These are phyloP conservation scores for Andrena chrysosceles DNA, from an alignment of 2,888 invertebrate genomes.

Conservation along the genomic window DNA sequence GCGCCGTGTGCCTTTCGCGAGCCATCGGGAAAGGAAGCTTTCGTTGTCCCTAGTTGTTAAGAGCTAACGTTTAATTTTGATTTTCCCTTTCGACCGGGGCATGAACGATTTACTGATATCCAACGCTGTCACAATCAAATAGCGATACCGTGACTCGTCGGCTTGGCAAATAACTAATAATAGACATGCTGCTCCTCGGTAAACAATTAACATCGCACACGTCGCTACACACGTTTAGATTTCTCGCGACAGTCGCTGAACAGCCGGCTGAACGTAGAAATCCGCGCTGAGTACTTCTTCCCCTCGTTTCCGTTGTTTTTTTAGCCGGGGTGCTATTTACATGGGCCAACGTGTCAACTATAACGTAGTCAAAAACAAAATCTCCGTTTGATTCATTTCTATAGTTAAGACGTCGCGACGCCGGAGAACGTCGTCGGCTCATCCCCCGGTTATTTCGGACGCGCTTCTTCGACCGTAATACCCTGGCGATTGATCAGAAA, in stretches of 20 bases:
- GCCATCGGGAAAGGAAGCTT: constrained; percentile 3
- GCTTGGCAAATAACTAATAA: constrained; percentile 50
- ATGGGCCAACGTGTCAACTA: constrained; percentile 57
- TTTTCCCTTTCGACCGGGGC: not conserved
- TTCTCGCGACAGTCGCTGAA: constrained; percentile 28
- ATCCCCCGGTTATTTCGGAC: constrained; percentile 35
- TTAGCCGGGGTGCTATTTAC: constrained; percentile 65
- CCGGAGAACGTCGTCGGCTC: constrained; percentile 19
- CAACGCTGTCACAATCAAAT: not conserved
- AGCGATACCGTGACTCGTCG: constrained; percentile 46
- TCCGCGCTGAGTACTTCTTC: constrained; percentile 7
- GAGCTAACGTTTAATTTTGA: constrained; percentile 16
- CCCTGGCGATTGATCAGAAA: not conserved
- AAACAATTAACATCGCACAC: constrained; percentile 52
- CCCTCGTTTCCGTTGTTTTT: not conserved
- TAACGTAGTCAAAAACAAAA: constrained; percentile 57
- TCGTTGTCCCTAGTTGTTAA: constrained; percentile 26
- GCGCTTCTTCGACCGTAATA: not conserved
- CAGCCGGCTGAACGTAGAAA: constrained; percentile 15
- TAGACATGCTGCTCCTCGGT: constrained; percentile 27
- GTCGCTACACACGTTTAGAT: constrained; percentile 43
- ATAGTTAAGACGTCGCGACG: constrained; percentile 57
- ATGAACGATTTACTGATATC: constrained; percentile 12
- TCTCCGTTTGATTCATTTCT: constrained; percentile 70
- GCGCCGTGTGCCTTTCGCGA: not conserved